Evolutionary conservation across 2,888 invertebrate species (phyloP).

Genomic region (Panorpa germanica): DNA sequence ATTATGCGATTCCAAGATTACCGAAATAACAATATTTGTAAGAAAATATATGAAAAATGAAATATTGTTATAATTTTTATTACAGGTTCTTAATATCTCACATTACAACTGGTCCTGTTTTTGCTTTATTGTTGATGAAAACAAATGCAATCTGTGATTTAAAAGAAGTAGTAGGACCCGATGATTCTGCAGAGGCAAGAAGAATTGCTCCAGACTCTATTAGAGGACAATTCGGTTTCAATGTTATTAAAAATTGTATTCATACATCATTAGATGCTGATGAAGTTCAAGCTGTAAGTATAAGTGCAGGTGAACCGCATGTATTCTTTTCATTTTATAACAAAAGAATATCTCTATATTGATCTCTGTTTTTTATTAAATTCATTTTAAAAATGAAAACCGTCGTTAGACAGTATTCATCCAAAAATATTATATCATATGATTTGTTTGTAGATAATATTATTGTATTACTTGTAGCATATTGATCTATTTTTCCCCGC

Average conservation of each 20-base stretch:
- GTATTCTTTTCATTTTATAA: no score
- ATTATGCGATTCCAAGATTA: constrained; percentile 21
- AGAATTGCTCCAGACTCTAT: constrained; percentile 32
- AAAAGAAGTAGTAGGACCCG: constrained; percentile 38
- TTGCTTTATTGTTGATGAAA: constrained; percentile 56
- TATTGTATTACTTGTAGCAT: constrained; percentile 24
- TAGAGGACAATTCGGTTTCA: constrained; percentile 44
- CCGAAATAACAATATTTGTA: no score
- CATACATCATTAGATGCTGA: constrained; percentile 41
- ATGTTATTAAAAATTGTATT: constrained; percentile 45
- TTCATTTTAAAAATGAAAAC: no score
- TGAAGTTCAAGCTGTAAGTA: constrained; percentile 29
- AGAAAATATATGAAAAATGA: constrained; percentile 13
- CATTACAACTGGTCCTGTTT: constrained; percentile 45
- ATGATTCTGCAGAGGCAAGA: constrained; percentile 37
- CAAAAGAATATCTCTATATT: no score
- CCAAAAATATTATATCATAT: not conserved
- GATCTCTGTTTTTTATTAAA: no score
- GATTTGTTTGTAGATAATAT: constrained; percentile 5
- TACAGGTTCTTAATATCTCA: constrained; percentile 37
- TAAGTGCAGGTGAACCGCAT: constrained; percentile 10
- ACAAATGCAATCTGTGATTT: constrained; percentile 42
- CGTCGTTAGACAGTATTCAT: not conserved
- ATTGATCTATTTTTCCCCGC: constrained; percentile 42
- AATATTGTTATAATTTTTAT: constrained; percentile 10